A percentile compares a stretch with the other conserved stretches of the same genome.
Evolutionary conservation across 2,113 vertebrate genomes (phyloP).

Genomic region (Vombatus ursinus): DNA sequence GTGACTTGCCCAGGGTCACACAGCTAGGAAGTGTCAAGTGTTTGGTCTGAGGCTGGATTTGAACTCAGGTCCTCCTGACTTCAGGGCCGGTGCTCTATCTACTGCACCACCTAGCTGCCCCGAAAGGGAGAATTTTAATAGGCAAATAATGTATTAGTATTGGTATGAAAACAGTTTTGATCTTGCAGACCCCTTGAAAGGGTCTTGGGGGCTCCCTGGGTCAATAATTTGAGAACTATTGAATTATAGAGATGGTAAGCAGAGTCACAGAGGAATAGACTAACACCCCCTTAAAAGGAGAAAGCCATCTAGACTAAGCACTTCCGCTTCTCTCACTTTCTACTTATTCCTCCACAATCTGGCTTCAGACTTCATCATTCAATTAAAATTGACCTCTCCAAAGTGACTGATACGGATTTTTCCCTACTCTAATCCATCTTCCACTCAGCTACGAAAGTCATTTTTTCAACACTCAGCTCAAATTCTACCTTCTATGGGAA

Average conservation of each 20-base stretch:
- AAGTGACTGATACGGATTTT: neutral
- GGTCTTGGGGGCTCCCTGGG: neutral
- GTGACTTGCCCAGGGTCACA: too few relatives aligned
- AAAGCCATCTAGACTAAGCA: neutral
- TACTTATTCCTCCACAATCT: neutral
- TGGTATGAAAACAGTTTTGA: neutral
- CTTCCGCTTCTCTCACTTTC: neutral
- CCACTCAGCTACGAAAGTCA: neutral
- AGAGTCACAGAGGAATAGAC: neutral
- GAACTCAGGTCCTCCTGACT: too few relatives aligned
- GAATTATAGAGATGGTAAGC: neutral
- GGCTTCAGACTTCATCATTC: neutral
- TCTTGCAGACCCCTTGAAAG: neutral
- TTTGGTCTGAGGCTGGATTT: too few relatives aligned
- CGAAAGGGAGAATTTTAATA: neutral
- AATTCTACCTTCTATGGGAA: neutral
- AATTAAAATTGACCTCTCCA: neutral
- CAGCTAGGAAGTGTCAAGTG: too few relatives aligned
- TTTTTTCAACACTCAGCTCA: too few relatives aligned
- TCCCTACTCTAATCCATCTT: neutral
- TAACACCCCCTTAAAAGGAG: neutral
- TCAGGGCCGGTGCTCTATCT: too few relatives aligned
- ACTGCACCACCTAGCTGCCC: too few relatives aligned
- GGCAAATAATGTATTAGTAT: neutral
- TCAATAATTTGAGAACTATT: neutral